A percentile compares a stretch with the other conserved stretches of the same genome.
These are phyloP conservation scores for Hemaris fuciformis DNA, from an alignment of 2,888 invertebrate species.

Conservation along the genomic window DNA sequence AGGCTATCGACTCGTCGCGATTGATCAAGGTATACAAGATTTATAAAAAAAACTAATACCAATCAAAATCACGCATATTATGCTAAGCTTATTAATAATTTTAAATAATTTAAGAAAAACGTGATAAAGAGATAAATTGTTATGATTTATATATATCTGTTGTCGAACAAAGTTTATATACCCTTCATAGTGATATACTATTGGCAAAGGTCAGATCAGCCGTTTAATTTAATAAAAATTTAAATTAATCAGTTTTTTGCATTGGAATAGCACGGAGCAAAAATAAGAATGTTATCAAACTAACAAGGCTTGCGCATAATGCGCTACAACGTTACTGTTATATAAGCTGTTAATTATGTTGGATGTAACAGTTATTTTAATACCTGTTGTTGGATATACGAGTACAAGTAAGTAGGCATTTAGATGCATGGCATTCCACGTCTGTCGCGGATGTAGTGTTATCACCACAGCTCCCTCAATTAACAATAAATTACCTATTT, in stretches of 20 bases:
- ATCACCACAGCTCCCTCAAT: slow-evolving; percentile 7
- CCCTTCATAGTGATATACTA: slow-evolving; percentile 11
- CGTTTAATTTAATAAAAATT: slow-evolving; percentile 16
- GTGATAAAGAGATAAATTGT: slow-evolving; percentile 12
- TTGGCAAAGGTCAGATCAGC: slow-evolving; percentile 14
- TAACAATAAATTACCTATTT: slow-evolving; percentile 12
- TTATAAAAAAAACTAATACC: slow-evolving; percentile 12
- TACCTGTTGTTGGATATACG: not conserved
- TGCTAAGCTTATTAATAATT: slow-evolving; percentile 14
- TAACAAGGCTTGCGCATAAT: not conserved
- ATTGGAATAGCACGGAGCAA: not conserved
- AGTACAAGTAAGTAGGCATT: slow-evolving; percentile 31
- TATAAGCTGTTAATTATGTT: not conserved
- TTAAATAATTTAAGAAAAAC: slow-evolving; percentile 9
- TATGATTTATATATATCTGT: slow-evolving; percentile 17
- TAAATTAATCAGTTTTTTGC: slow-evolving; percentile 9
- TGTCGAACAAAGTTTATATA: slow-evolving; percentile 7
- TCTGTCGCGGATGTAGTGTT: slow-evolving; percentile 27
- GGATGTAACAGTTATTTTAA: not conserved
- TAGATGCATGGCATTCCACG: slow-evolving; percentile 36
- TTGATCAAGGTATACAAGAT: slow-evolving; percentile 7
- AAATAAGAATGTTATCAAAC: not conserved
- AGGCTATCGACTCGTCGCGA: not conserved
- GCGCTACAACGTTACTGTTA: not conserved
- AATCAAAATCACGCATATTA: slow-evolving; percentile 7